Conservation (phyloP, 2,113 vertebrate genomes). For the Callopanchax toddi region DNA sequence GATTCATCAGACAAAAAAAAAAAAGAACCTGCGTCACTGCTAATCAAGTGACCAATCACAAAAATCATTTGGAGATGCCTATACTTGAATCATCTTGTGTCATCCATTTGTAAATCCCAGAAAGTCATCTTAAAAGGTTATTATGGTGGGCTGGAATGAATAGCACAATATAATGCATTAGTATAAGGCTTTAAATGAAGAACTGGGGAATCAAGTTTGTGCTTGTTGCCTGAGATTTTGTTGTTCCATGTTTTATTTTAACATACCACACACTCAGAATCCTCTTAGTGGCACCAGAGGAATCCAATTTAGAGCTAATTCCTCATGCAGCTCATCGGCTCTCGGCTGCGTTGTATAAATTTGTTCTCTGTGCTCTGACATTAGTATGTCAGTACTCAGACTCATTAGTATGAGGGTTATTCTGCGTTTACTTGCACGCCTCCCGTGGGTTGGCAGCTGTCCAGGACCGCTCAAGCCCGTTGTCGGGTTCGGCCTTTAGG, state of each 20-base stretch:
- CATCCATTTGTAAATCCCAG: slow-evolving; percentile 10
- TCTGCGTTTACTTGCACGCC: slow-evolving; percentile 57
- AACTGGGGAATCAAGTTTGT: too few relatives aligned
- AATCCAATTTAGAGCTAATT: slow-evolving; percentile 32
- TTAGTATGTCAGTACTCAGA: too few relatives aligned
- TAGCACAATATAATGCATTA: neutral
- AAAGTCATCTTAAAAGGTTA: neutral
- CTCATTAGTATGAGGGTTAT: slow-evolving; percentile 53
- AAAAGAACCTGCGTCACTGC: neutral
- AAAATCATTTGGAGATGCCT: neutral
- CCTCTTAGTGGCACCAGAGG: slow-evolving; percentile 23
- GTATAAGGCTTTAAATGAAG: too few relatives aligned
- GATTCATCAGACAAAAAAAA: neutral
- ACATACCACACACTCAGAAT: neutral
- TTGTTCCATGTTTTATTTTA: slow-evolving; percentile 18
- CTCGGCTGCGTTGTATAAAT: slow-evolving; percentile 57
- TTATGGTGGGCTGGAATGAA: neutral
- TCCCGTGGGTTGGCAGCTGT: slow-evolving; percentile 56
- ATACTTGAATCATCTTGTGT: slow-evolving; percentile 36
- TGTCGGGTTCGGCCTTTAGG: slow-evolving; percentile 57
- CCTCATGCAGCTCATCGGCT: slow-evolving; percentile 38
- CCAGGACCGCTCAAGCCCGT: slow-evolving; percentile 58
- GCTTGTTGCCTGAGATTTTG: neutral
- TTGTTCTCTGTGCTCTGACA: slow-evolving; percentile 33
- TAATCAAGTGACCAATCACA: slow-evolving; percentile 7